A percentile compares a stretch with the other conserved stretches of the same genome.
Evolutionary conservation across 2,888 invertebrate genomes (phyloP).

Genomic region (Ochropacha duplaris): DNA sequence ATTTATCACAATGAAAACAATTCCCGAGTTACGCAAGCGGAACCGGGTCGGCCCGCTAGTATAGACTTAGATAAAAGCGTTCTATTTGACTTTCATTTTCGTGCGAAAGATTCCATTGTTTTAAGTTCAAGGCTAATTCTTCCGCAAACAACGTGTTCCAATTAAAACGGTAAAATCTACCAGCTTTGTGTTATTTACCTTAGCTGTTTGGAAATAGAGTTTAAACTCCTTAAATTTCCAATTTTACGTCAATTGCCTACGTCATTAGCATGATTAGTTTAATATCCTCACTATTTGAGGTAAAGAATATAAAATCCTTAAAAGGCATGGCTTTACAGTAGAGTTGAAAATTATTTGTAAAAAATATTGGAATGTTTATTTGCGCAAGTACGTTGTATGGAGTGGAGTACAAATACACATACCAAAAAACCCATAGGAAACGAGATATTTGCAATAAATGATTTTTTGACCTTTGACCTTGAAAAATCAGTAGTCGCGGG

Average conservation of each 20-base stretch:
- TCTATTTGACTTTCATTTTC: constrained; percentile 59
- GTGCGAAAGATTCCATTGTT: constrained; percentile 53
- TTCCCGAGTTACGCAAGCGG: neutral
- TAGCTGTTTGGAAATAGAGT: neutral
- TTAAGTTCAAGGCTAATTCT: constrained; percentile 66
- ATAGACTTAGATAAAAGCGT: constrained; percentile 12
- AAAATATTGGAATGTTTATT: too few relatives aligned
- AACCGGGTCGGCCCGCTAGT: neutral
- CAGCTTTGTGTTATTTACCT: neutral
- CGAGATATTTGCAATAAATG: too few relatives aligned
- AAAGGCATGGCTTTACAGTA: neutral
- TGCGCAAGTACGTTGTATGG: too few relatives aligned
- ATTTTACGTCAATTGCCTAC: neutral
- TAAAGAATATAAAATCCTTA: neutral
- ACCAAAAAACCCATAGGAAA: too few relatives aligned
- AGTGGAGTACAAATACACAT: too few relatives aligned
- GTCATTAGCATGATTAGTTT: neutral
- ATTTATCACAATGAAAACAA: neutral
- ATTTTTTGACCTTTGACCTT: too few relatives aligned
- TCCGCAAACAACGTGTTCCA: constrained; percentile 28
- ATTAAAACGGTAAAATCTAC: constrained; percentile 9
- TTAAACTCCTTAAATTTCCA: neutral
- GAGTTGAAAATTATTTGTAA: neutral
- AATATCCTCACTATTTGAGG: constrained; percentile 1
- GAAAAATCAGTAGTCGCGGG: too few relatives aligned